Conservation (phyloP, 1,140 invertebrate species). For the Atta texana region DNA sequence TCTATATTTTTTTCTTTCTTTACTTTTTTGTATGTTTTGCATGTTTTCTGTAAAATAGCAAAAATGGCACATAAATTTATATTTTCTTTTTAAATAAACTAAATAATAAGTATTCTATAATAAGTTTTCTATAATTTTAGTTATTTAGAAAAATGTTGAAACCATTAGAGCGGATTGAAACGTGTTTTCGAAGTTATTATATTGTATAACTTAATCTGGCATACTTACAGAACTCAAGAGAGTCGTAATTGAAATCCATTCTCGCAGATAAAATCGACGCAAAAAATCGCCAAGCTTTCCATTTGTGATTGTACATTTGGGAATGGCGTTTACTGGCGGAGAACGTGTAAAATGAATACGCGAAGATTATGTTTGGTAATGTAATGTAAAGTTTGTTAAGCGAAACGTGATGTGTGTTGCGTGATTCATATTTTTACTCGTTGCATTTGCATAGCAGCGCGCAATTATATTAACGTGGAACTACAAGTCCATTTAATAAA, state of each 20-base stretch:
- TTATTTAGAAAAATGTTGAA: neutral
- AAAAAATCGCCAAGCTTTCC: slow-evolving; percentile 23
- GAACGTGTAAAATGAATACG: slow-evolving; percentile 56
- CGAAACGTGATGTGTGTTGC: slow-evolving; percentile 53
- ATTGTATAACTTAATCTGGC: neutral
- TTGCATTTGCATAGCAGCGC: slow-evolving; percentile 54
- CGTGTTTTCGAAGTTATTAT: neutral
- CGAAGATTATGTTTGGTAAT: slow-evolving; percentile 62
- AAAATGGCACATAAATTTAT: neutral
- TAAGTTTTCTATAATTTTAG: neutral
- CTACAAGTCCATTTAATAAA: slow-evolving; percentile 63
- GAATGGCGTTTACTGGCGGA: slow-evolving; percentile 1
- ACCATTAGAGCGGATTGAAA: neutral
- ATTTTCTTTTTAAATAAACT: neutral
- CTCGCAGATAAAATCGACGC: slow-evolving; percentile 26
- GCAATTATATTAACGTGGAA: slow-evolving; percentile 56
- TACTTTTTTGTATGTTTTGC: neutral
- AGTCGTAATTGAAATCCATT: slow-evolving; percentile 32
- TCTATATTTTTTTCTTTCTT: neutral
- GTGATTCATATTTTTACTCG: slow-evolving; percentile 60
- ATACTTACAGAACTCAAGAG: neutral
- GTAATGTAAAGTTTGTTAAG: slow-evolving; percentile 61
- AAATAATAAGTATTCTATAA: neutral
- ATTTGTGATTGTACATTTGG: slow-evolving; percentile 55
- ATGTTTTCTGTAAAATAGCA: neutral